A percentile compares a stretch with the other conserved stretches of the same genome.
Conservation (phyloP, 2,888 invertebrate genomes). For the Cremastobaeus sp. region DNA sequence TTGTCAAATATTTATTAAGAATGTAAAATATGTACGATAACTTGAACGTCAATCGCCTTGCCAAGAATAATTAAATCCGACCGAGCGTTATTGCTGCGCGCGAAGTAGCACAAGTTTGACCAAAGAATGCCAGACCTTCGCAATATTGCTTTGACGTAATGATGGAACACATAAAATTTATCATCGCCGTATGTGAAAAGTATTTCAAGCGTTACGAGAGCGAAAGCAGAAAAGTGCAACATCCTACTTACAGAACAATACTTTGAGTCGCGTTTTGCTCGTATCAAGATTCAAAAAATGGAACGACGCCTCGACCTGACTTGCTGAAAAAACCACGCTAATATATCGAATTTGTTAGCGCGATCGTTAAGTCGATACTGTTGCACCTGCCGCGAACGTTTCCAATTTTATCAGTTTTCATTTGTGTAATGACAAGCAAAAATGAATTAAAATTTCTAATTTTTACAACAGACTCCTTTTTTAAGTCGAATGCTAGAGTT, state of each 20-base stretch:
- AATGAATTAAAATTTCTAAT: conserved; percentile 14
- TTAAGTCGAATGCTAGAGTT: too few species aligned
- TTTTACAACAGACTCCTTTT: neutral
- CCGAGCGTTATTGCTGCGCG: conserved; percentile 16
- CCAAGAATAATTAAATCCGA: conserved; percentile 40
- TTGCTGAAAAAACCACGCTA: conserved; percentile 24
- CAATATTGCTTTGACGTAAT: conserved; percentile 49
- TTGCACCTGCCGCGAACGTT: too few species aligned
- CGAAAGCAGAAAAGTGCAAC: conserved; percentile 12
- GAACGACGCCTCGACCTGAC: conserved; percentile 5
- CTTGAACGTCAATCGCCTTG: conserved; percentile 34
- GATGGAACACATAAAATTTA: conserved; percentile 41
- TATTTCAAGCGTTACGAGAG: too few species aligned
- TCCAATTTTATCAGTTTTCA: conserved; percentile 35
- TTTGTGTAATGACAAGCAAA: conserved; percentile 24
- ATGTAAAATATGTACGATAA: conserved; percentile 35
- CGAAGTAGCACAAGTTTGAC: conserved; percentile 35
- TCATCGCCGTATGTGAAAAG: too few species aligned
- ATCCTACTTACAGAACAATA: conserved; percentile 11
- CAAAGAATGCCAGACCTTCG: conserved; percentile 41
- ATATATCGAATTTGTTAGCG: conserved; percentile 27
- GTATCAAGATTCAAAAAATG: conserved; percentile 22
- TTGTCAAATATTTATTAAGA: conserved; percentile 46
- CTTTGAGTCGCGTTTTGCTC: conserved; percentile 1
- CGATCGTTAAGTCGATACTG: too few species aligned